Percentiles rank a stretch among this genome's conserved stretches.
Evolutionary conservation across 1,140 invertebrate species (phyloP).

Genomic region (Protaetia brevitarsis): DNA sequence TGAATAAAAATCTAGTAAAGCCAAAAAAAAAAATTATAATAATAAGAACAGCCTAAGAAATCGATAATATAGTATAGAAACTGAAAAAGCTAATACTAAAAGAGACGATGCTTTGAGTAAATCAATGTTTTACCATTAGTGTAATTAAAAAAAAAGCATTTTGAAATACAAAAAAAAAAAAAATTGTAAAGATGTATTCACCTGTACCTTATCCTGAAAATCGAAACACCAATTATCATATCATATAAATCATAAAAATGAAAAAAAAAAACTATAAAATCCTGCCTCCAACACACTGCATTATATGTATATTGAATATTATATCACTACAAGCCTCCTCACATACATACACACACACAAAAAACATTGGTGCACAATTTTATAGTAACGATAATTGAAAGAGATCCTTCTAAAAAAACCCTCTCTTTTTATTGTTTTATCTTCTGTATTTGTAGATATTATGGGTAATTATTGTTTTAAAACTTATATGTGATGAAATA

Average conservation of each 20-base stretch:
- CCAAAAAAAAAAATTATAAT: too few relatives aligned
- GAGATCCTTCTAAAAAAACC: not conserved
- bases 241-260: not conserved
- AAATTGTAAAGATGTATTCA: not conserved
- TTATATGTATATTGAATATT: not conserved
- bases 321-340: not conserved
- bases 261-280: too few relatives aligned
- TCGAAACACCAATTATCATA: constrained; percentile 20
- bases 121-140: not conserved
- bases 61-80: too few relatives aligned
- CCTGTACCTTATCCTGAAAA: constrained; percentile 13
- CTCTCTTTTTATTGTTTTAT: not conserved
- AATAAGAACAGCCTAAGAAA: too few relatives aligned
- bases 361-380: not conserved
- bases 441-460: not conserved
- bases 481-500: not conserved
- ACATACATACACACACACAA: not conserved
- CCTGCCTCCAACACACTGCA: not conserved
- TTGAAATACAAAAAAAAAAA: not conserved
- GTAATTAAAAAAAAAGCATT: not conserved
- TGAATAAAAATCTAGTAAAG: too few relatives aligned
- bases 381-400: not conserved
- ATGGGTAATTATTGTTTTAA: not conserved
- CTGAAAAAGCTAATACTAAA: too few relatives aligned
- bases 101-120: too few relatives aligned